Percentiles rank a stretch among this genome's conserved stretches.
Conservation (phyloP, 2,888 invertebrate genomes). For the Metopia argyrocephala region DNA sequence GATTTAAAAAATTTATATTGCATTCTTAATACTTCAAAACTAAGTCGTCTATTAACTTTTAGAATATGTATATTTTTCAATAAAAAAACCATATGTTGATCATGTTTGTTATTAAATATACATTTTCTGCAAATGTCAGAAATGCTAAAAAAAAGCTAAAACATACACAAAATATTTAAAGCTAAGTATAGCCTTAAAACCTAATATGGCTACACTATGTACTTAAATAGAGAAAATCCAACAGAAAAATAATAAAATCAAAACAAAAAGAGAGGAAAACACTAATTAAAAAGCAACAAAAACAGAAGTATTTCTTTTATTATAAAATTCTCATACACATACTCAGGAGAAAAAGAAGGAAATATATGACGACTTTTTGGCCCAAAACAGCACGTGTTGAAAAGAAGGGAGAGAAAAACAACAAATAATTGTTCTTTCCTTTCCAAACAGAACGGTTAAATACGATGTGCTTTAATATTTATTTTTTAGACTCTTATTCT, state of each 20-base stretch:
- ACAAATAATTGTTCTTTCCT: conserved; percentile 12
- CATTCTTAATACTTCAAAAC: no score
- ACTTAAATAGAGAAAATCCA: conserved; percentile 10
- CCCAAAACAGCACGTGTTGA: conserved; percentile 54
- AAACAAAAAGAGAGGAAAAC: conserved; percentile 19
- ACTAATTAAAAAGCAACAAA: no score
- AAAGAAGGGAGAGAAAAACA: conserved; percentile 34
- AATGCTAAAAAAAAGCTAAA: background rate
- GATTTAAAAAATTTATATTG: no score
- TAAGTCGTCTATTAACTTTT: no score
- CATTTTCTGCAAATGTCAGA: no score
- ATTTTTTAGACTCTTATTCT: conserved; percentile 8
- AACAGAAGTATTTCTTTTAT: no score
- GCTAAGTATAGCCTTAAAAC: background rate
- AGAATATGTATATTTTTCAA: no score
- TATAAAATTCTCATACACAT: background rate
- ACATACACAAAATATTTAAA: background rate
- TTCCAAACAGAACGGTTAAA: background rate
- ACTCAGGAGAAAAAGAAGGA: background rate
- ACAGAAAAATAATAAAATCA: conserved; percentile 24
- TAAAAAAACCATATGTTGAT: no score
- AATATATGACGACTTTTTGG: conserved; percentile 41
- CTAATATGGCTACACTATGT: background rate
- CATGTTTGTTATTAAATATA: no score
- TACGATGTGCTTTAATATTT: background rate